Percentiles rank a stretch among this genome's conserved stretches.
Evolutionary conservation across 2,113 vertebrate genomes (phyloP).

Genomic region (Porphyrio hochstetteri): DNA sequence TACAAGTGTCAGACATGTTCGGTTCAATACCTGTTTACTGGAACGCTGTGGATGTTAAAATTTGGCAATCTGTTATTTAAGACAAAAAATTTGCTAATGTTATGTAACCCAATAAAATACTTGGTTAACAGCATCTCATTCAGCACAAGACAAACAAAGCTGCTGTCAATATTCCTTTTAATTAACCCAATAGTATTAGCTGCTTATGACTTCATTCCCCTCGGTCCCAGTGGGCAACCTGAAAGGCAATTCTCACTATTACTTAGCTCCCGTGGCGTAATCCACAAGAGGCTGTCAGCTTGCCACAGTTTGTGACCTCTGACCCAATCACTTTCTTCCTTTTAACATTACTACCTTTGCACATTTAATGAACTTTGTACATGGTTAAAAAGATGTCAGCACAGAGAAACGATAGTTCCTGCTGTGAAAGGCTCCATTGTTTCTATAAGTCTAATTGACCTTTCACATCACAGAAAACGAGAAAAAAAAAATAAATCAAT

Average conservation of each 20-base stretch:
- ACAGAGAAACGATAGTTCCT: constrained; percentile 72
- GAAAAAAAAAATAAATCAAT: constrained; percentile 78
- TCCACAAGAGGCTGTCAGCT: constrained; percentile 69
- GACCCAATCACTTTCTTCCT: constrained; percentile 70
- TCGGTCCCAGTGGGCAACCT: constrained; percentile 56
- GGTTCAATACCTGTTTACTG: constrained; percentile 43
- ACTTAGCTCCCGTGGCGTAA: constrained; percentile 57
- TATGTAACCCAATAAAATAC: constrained; percentile 42
- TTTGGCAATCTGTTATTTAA: constrained; percentile 56
- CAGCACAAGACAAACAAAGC: constrained; percentile 64
- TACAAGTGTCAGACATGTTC: neutral
- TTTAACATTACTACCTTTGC: constrained; percentile 70
- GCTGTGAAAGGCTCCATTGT: constrained; percentile 79
- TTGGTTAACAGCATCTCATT: constrained; percentile 58
- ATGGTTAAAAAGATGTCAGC: constrained; percentile 76
- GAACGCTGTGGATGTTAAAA: neutral
- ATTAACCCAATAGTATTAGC: constrained; percentile 75
- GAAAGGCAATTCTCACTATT: constrained; percentile 76
- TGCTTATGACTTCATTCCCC: constrained; percentile 69
- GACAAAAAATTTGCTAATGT: constrained; percentile 43
- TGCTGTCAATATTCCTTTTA: constrained; percentile 75
- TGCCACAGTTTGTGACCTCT: constrained; percentile 67
- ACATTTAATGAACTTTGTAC: constrained; percentile 80
- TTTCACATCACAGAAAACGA: constrained; percentile 80
- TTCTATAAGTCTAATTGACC: constrained; percentile 83